Evolutionary conservation across 2,888 invertebrate species (phyloP).

Genomic region (Ommatoiulus sabulosus): DNA sequence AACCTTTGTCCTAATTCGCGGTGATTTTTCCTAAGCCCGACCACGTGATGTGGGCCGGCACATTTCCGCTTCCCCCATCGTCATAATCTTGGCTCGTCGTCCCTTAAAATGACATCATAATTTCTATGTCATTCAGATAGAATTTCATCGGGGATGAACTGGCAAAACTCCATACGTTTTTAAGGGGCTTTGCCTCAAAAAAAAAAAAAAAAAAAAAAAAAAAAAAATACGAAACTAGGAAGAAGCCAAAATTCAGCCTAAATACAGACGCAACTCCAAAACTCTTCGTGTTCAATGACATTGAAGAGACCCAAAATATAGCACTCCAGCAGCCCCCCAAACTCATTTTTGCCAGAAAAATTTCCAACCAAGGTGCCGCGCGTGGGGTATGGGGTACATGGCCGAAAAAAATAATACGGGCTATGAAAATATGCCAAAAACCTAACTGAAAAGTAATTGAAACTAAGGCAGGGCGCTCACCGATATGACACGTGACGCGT

Average conservation of each 20-base stretch:
- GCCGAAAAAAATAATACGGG: no score
- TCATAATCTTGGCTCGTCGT: neutral
- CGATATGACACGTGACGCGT: no score
- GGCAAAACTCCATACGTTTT: slow-evolving; percentile 10
- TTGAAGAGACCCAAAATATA: neutral
- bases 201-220: no score
- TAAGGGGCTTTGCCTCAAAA: neutral
- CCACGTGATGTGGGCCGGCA: neutral
- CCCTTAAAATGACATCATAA: slow-evolving; percentile 22
- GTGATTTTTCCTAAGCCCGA: neutral
- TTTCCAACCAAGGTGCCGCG: no score
- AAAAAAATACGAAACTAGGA: neutral
- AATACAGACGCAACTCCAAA: neutral
- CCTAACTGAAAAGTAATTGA: no score
- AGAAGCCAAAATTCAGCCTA: neutral
- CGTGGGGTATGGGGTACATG: no score
- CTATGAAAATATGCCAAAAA: no score
- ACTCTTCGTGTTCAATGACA: slow-evolving; percentile 19
- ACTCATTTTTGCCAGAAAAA: no score
- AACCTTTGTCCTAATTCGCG: neutral
- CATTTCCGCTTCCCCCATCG: neutral
- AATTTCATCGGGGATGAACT: slow-evolving; percentile 27
- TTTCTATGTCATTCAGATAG: neutral
- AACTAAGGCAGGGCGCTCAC: no score
- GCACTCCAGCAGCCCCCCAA: neutral